Base-by-base conservation (phyloP, 2,888 invertebrate genomes). In the Malachius bipustulatus region DNA sequence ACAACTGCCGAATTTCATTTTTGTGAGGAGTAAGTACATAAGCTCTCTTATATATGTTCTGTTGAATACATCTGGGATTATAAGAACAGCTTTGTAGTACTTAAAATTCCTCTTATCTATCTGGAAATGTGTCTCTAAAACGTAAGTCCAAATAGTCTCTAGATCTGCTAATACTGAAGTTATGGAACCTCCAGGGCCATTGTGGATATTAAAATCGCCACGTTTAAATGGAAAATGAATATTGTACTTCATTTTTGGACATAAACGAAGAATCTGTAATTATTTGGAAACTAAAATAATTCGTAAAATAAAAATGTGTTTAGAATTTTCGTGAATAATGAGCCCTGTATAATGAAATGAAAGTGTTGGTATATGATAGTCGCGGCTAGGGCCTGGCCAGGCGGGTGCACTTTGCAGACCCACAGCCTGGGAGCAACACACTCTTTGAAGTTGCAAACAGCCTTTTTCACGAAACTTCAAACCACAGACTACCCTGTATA, bases 61-160 rank as follows among this genome's bases (percentile, higher is more conserved):
- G 42, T 82, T 82, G 57, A 90, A 93, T 45, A 91, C 79, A 64
- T 91, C 93, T 9, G 90, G 85, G 50, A 94, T 78, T 14, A 94
- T 69, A 11, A 94, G 65, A 2, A 94, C 87, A 35, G 83, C 91
- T 59, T 83, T 75, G 55, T 88, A 91, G 48, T 79, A 75, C 56
- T 81, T 69, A 3, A 85, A 67, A 42, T 80, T 76, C 42, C 65
- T 64, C 6, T 72, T 57, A 2, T 75, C 74, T 52, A 94, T 88
- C 44, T 77, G 76, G 44, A 94, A 69, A 51, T 79, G 78, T 13
- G 73, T 72, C 47, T 79, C 74, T 37, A 94, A 70, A 1, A 82
- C 80, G 46, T 79, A 71, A 32, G 78, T 75, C 93, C 94, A 94
- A 50, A 96, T 91, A 1, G 78, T 72, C 56, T 88, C 84, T 35